phyloP scores from a whole-genome alignment of 2,888 invertebrate species.

The Gnatocerus cornutus region DNA sequence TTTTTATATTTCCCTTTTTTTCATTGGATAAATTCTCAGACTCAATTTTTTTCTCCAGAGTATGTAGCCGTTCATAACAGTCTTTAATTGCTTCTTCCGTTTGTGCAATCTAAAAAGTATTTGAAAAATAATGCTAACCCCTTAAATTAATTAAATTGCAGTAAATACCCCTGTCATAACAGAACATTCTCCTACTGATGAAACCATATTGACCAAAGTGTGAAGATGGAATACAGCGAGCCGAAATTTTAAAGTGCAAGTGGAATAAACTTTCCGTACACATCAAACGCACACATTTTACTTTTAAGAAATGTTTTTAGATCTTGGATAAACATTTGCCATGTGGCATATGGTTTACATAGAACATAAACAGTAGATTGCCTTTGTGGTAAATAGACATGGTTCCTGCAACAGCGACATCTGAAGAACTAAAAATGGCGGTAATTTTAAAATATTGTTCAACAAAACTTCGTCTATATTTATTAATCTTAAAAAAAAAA shows the following conservation, averaged over 20 bases:
- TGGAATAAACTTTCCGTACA: too few species aligned
- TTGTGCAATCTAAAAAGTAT: conserved; percentile 62
- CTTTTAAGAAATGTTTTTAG: too few species aligned
- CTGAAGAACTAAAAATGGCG: too few species aligned
- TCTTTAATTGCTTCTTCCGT: conserved; percentile 64
- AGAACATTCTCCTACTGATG: conserved; percentile 52
- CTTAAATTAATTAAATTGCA: conserved; percentile 51
- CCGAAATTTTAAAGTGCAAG: neutral
- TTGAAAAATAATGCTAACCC: conserved; percentile 37
- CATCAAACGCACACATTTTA: too few species aligned
- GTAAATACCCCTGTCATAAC: conserved; percentile 55
- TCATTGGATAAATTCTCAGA: conserved; percentile 56
- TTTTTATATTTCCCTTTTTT: conserved; percentile 59
- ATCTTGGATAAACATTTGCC: too few species aligned
- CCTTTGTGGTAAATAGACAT: too few species aligned
- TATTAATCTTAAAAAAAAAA: too few species aligned
- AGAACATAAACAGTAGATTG: too few species aligned
- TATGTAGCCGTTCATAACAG: conserved; percentile 62
- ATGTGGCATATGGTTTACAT: too few species aligned
- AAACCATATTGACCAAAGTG: conserved; percentile 19
- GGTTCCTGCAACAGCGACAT: too few species aligned
- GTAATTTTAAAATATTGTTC: too few species aligned
- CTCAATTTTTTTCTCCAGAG: conserved; percentile 62
- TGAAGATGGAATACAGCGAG: neutral
- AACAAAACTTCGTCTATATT: too few species aligned